Percentiles rank a stretch among this genome's conserved stretches.
These are phyloP conservation scores for Micromesistius poutassou DNA, from an alignment of 2,797 vertebrate genomes.

Conservation along the genomic window DNA sequence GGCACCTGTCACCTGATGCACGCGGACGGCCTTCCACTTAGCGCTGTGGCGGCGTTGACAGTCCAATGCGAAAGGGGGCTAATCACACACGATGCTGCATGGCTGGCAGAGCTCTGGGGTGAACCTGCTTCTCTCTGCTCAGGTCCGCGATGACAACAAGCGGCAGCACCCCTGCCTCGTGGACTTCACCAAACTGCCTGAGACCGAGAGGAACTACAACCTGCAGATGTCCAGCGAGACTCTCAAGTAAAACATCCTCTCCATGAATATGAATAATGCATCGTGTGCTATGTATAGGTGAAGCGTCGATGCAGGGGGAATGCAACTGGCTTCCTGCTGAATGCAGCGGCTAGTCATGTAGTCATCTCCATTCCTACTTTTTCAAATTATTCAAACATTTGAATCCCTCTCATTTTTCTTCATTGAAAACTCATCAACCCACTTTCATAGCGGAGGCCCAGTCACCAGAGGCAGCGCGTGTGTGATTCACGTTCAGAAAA, in stretches of 20 bases:
- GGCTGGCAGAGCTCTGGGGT: not conserved
- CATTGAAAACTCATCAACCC: not conserved
- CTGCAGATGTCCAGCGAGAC: slow-evolving; percentile 99
- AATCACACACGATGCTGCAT: too few species aligned
- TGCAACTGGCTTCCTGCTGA: not conserved
- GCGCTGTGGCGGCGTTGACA: too few species aligned
- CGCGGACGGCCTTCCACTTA: too few species aligned
- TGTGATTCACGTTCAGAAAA: not conserved
- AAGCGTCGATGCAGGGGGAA: not conserved
- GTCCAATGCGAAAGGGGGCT: too few species aligned
- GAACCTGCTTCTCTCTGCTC: slow-evolving; percentile 30
- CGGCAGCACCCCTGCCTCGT: slow-evolving; percentile 97
- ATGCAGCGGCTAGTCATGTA: not conserved
- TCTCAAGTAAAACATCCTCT: slow-evolving; percentile 82
- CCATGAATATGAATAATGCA: not conserved
- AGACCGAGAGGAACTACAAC: slow-evolving; percentile 99
- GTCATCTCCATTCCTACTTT: not conserved
- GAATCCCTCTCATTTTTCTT: not conserved
- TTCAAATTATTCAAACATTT: not conserved
- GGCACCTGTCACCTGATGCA: too few species aligned
- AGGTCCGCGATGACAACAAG: slow-evolving; percentile 98
- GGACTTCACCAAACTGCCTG: slow-evolving; percentile 93
- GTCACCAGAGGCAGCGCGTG: not conserved
- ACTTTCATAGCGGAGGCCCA: not conserved
- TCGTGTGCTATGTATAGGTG: not conserved